phyloP scores from a whole-genome alignment of 2,797 vertebrate genomes.

The Threskiornis aethiopicus region DNA sequence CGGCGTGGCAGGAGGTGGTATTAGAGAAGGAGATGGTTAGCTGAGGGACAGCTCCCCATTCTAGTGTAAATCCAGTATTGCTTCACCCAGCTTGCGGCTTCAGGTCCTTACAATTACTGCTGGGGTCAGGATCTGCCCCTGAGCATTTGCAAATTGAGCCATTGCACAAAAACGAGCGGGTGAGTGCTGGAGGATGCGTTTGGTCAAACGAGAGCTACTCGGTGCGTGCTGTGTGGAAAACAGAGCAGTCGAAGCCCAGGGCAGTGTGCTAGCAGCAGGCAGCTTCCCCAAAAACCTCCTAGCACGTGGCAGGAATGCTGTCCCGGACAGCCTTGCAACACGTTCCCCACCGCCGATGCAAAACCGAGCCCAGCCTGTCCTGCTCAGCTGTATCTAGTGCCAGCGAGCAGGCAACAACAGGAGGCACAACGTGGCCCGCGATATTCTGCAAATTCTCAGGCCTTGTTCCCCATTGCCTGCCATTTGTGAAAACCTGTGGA shows the following conservation, averaged over 20 bases:
- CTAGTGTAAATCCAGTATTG: neutral
- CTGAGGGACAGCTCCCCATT: neutral
- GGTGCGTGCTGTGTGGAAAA: neutral
- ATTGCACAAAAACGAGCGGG: neutral
- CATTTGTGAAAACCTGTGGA: neutral
- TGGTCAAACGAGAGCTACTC: neutral
- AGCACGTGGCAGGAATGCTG: neutral
- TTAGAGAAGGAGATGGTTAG: neutral
- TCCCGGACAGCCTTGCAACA: neutral
- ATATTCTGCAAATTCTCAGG: neutral
- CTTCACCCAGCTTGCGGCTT: neutral
- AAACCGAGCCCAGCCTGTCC: neutral
- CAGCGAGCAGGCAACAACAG: neutral
- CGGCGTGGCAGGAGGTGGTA: neutral
- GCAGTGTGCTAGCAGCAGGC: neutral
- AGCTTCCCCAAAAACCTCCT: neutral
- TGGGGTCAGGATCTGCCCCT: neutral
- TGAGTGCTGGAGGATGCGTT: neutral
- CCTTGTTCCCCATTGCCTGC: neutral
- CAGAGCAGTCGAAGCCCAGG: neutral
- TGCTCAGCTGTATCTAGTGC: neutral
- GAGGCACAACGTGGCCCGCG: neutral
- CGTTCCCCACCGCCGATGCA: accelerated
- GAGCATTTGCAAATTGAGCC: neutral
- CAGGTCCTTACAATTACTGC: neutral